Percentiles rank a stretch among this genome's conserved stretches.
phyloP scores from a whole-genome alignment of 2,888 invertebrate genomes.

The Belgica antarctica region DNA sequence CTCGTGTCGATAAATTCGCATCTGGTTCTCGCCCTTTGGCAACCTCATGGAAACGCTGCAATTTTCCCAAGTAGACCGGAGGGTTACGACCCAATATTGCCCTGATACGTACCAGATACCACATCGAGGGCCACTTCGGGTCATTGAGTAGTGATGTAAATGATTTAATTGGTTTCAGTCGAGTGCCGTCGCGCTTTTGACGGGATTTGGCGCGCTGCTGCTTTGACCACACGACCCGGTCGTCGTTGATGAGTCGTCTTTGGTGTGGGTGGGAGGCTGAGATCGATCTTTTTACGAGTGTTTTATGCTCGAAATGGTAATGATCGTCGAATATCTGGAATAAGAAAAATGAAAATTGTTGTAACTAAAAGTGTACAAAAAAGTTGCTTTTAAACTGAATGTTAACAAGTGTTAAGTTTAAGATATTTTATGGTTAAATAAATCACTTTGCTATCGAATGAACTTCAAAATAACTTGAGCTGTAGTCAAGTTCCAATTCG shows the following conservation, averaged over 20 bases:
- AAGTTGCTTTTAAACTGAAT: no score
- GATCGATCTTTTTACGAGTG: constrained; percentile 74
- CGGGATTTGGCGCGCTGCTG: constrained; percentile 79
- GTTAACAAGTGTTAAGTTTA: no score
- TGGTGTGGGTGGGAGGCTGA: constrained; percentile 70
- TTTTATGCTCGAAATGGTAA: constrained; percentile 80
- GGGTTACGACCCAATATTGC: no score
- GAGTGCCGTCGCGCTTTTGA: constrained; percentile 73
- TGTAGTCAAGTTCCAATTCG: no score
- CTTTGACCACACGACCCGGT: constrained; percentile 75
- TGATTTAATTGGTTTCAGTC: constrained; percentile 55
- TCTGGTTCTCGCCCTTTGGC: not conserved
- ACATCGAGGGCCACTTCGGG: constrained; percentile 92
- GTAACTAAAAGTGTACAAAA: no score
- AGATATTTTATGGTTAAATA: no score
- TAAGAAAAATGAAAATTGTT: no score
- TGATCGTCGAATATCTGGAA: constrained; percentile 83
- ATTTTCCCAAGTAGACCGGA: not conserved
- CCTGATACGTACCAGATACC: constrained; percentile 88
- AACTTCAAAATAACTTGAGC: no score
- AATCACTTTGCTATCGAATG: no score
- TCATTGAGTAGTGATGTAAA: constrained; percentile 66
- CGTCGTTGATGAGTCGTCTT: constrained; percentile 67
- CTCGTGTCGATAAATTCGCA: not conserved
- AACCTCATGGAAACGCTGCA: not conserved